phyloP scores from a whole-genome alignment of 2,888 invertebrate genomes.

The Hesperia comma region DNA sequence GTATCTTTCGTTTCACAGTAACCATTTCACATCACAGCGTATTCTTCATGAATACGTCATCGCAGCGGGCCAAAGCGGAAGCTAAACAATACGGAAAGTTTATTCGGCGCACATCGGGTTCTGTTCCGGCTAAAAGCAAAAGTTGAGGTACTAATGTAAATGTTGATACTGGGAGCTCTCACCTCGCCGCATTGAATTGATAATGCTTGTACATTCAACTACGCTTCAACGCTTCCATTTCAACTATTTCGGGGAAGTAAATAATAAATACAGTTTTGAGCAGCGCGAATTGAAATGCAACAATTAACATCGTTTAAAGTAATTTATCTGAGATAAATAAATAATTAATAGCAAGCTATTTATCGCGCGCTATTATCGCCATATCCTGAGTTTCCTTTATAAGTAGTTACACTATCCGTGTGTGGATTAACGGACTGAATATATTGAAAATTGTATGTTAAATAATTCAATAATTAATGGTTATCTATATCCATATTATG shows the following conservation, averaged over 20 bases:
- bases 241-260: constrained; percentile 37
- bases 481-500: too few relatives aligned
- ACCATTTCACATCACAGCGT: not conserved
- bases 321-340: not conserved
- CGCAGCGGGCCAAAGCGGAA: constrained; percentile 22
- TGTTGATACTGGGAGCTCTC: constrained; percentile 61
- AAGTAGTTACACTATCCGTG: too few relatives aligned
- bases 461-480: too few relatives aligned
- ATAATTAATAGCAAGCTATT: too few relatives aligned
- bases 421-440: too few relatives aligned
- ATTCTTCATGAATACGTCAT: constrained; percentile 26
- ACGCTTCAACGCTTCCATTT: constrained; percentile 41
- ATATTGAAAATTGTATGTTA: too few relatives aligned
- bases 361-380: too few relatives aligned
- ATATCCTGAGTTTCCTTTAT: too few relatives aligned
- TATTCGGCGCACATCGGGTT: constrained; percentile 26
- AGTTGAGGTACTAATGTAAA: constrained; percentile 60
- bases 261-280: constrained; percentile 34
- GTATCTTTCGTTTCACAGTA: not conserved
- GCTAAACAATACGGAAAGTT: constrained; percentile 36
- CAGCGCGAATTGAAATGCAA: constrained; percentile 6
- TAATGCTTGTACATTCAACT: constrained; percentile 55
- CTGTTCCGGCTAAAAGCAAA: constrained; percentile 52
- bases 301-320: not conserved
- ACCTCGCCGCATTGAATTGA: constrained; percentile 59